Evolutionary conservation across 2,113 vertebrate genomes (phyloP).

Genomic region (Acrocephalus arundinaceus): DNA sequence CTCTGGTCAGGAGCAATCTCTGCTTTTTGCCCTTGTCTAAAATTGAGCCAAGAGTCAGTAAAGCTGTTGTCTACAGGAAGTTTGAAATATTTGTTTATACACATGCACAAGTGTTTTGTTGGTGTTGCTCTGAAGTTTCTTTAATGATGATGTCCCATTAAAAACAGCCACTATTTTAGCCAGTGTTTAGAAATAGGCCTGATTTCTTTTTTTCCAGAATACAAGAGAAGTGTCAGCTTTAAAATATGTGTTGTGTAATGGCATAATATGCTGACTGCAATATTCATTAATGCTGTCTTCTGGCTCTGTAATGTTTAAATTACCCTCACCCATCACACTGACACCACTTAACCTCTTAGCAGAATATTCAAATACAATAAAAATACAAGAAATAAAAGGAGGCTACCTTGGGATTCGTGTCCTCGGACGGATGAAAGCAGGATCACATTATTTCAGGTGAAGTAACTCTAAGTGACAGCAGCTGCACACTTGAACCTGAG

Average conservation of each 20-base stretch:
- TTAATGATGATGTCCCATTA: neutral
- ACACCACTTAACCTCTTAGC: neutral
- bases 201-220: neutral
- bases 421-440: neutral
- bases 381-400: neutral
- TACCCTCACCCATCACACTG: neutral
- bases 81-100: neutral
- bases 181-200: neutral
- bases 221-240: neutral
- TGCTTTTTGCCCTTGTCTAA: neutral
- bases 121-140: neutral
- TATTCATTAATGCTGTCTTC: neutral
- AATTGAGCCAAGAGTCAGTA: neutral
- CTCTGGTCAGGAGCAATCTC: neutral
- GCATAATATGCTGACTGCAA: neutral
- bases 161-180: neutral
- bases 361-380: neutral
- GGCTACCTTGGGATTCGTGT: neutral
- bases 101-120: neutral
- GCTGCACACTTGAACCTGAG: neutral
- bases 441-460: neutral
- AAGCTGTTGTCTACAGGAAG: neutral
- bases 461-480: neutral
- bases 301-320: neutral
- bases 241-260: neutral